Percentiles rank a stretch among this genome's conserved stretches.
Conservation (phyloP, 2,797 vertebrate species). For the Acrocephalus scirpaceus region DNA sequence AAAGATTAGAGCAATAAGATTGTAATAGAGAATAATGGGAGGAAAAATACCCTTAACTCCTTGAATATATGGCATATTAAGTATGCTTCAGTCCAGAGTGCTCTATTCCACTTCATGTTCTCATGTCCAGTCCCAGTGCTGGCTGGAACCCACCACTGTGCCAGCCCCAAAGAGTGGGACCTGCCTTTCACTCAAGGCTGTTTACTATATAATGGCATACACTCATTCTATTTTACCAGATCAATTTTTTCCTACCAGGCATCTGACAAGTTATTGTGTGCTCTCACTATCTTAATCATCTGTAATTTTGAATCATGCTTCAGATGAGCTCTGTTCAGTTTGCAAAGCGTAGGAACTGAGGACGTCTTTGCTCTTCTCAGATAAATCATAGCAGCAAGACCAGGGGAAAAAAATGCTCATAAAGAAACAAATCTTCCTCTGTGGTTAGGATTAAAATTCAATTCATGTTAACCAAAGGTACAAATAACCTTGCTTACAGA, state of each 20-base stretch:
- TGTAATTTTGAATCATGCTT: slow-evolving; percentile 44
- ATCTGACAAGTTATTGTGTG: slow-evolving; percentile 30
- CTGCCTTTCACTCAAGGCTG: not conserved
- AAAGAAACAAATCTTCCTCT: not conserved
- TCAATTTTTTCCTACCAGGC: not conserved
- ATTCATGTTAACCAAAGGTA: not conserved
- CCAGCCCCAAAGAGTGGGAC: not conserved
- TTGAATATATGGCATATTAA: not conserved
- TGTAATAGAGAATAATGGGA: slow-evolving; percentile 10
- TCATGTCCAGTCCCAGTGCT: not conserved
- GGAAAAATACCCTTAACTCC: not conserved
- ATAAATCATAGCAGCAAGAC: not conserved
- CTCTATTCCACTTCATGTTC: not conserved
- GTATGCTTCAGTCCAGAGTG: not conserved
- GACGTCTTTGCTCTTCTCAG: not conserved
- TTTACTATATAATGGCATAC: not conserved
- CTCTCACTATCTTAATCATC: slow-evolving; percentile 53
- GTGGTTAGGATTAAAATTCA: not conserved
- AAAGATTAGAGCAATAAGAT: not conserved
- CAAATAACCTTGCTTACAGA: not conserved
- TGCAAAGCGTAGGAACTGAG: slow-evolving; percentile 13
- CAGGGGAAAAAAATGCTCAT: not conserved
- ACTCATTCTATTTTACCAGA: slow-evolving; percentile 14
- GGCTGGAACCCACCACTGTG: not conserved
- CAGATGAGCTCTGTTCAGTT: slow-evolving; percentile 7